phyloP scores from a whole-genome alignment of 2,888 invertebrate species.

The Campopleginae sp. region DNA sequence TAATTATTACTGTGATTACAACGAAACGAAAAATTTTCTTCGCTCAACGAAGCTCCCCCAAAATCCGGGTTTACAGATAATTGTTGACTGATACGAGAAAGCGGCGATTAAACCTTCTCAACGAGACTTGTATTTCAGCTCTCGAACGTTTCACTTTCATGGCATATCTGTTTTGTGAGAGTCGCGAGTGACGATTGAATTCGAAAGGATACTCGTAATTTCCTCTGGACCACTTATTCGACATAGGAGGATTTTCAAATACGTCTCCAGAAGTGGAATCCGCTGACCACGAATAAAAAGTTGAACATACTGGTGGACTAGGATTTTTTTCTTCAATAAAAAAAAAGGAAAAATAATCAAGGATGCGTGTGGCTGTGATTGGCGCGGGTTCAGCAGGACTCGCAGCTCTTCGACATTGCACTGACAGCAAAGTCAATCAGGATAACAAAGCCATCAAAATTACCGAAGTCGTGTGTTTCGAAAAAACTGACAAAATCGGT shows the following conservation, averaged over 20 bases:
- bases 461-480: constrained; percentile 88
- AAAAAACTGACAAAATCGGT: constrained; percentile 91
- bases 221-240: neutral
- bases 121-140: constrained; percentile 45
- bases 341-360: constrained; percentile 42
- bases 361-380: constrained; percentile 89
- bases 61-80: constrained; percentile 43
- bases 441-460: constrained; percentile 71
- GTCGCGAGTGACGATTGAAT: neutral
- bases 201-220: constrained; percentile 13
- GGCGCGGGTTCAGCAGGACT: constrained; percentile 96
- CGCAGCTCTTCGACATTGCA: constrained; percentile 90
- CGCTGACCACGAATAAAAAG: neutral
- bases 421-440: constrained; percentile 82
- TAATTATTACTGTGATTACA: neutral
- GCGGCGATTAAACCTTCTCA: constrained; percentile 50
- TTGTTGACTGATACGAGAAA: constrained; percentile 53
- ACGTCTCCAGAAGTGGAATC: neutral
- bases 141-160: constrained; percentile 61
- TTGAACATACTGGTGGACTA: neutral
- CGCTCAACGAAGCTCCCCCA: neutral
- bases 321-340: neutral
- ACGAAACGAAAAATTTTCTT: neutral
- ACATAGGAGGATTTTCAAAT: neutral
- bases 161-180: constrained; percentile 35